Evolutionary conservation across 30 jellyfish, hydroid and myxozoan genomes (phyloP).

Genomic region (Haliclystus octoradiatus): DNA sequence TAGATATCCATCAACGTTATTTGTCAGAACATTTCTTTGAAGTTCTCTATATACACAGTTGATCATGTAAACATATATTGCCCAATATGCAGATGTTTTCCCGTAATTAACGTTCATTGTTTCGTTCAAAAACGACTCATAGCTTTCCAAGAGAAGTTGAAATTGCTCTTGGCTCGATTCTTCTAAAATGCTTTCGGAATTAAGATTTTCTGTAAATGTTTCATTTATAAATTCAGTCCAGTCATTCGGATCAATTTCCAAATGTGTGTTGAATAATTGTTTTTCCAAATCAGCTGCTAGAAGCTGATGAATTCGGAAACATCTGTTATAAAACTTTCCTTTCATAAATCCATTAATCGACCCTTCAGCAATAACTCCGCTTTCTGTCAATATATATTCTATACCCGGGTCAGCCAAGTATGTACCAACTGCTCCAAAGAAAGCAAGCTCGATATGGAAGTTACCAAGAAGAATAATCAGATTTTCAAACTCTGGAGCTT

Average conservation of each 20-base stretch:
- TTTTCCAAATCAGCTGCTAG: constrained; percentile 4
- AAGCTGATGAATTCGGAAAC: constrained; percentile 7
- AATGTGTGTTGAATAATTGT: not conserved
- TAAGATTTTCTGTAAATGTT: no score
- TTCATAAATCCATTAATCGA: constrained; percentile 5
- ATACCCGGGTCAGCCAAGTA: constrained; percentile 19
- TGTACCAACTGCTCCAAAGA: constrained; percentile 10
- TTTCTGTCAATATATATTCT: constrained; percentile 15
- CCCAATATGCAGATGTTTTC: not conserved
- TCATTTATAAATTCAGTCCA: not conserved
- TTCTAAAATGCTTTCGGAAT: not conserved
- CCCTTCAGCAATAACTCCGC: constrained; percentile 20
- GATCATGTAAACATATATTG: not conserved
- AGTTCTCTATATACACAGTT: not conserved
- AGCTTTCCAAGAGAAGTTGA: not conserved
- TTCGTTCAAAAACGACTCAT: not conserved
- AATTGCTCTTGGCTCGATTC: not conserved
- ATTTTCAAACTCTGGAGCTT: constrained; percentile 20
- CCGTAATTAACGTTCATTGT: not conserved
- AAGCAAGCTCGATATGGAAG: constrained; percentile 22
- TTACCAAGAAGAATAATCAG: constrained; percentile 33
- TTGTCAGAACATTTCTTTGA: not conserved
- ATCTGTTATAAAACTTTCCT: constrained; percentile 25
- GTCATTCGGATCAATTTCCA: not conserved
- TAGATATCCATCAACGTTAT: not conserved